Percentiles rank a stretch among this genome's conserved stretches.
Evolutionary conservation across 2,888 invertebrate species (phyloP).

Genomic region (Melangyna quadrimaculata): DNA sequence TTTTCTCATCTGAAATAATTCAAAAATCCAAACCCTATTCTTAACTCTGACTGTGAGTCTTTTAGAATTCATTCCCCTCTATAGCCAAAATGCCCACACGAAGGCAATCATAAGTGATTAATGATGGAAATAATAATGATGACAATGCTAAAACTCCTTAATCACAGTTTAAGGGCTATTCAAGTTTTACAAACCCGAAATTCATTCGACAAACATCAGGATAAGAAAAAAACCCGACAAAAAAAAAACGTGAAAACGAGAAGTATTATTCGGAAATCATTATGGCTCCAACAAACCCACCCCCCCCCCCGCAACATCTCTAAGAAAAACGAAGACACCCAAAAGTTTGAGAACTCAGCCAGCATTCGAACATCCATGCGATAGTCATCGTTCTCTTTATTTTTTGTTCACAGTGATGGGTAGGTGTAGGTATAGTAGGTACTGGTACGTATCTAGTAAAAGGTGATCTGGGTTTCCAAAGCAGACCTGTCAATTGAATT

Average conservation of each 20-base stretch:
- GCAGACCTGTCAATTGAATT: slow-evolving; percentile 46
- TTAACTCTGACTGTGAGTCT: neutral
- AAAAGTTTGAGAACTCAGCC: neutral
- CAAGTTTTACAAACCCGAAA: slow-evolving; percentile 21
- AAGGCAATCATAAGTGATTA: slow-evolving; percentile 66
- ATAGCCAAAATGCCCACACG: neutral
- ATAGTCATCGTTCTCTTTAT: neutral
- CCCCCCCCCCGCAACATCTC: neutral
- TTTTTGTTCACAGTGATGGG: neutral
- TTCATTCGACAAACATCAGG: slow-evolving; percentile 16
- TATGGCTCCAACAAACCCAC: neutral
- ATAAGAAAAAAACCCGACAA: neutral
- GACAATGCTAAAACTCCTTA: slow-evolving; percentile 60
- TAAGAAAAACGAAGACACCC: neutral
- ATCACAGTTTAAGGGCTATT: slow-evolving; percentile 55
- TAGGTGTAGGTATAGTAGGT: neutral
- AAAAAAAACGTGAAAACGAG: neutral
- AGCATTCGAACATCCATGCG: neutral
- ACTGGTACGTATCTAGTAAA: neutral
- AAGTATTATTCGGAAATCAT: neutral
- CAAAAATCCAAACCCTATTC: slow-evolving; percentile 1
- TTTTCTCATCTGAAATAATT: slow-evolving; percentile 27
- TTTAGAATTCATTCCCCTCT: neutral
- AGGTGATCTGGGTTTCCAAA: slow-evolving; percentile 26
- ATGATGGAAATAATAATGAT: slow-evolving; percentile 65